Conservation (phyloP, 2,888 invertebrate species). For the Chrysolina americana region DNA sequence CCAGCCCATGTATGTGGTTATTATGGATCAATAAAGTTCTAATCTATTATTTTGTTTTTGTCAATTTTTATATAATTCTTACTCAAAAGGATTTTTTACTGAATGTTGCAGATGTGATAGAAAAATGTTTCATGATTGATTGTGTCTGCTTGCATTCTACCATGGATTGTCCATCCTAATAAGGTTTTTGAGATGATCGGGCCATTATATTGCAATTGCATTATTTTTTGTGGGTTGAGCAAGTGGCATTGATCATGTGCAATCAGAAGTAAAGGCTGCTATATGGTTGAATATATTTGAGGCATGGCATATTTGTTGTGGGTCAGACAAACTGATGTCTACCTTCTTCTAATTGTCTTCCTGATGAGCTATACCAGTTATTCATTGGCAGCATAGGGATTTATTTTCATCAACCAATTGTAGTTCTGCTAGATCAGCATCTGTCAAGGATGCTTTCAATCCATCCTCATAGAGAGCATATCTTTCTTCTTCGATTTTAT, state of each 20-base stretch:
- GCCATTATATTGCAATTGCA: conserved; percentile 14
- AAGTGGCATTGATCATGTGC: conserved; percentile 6
- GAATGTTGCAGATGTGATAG: conserved; percentile 6
- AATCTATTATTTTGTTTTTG: not conserved
- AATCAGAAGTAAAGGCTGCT: conserved; percentile 1
- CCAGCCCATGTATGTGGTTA: no score
- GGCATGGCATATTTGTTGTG: no score
- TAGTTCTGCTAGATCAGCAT: conserved; percentile 2
- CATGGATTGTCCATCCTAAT: not conserved
- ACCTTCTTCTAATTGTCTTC: conserved; percentile 1
- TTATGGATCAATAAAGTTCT: no score
- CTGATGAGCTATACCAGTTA: conserved; percentile 16
- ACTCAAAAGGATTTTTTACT: conserved; percentile 13
- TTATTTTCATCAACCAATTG: not conserved
- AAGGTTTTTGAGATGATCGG: conserved; percentile 1
- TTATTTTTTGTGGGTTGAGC: conserved; percentile 1
- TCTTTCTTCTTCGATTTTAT: not conserved
- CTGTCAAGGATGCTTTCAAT: conserved; percentile 17
- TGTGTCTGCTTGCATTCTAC: not conserved
- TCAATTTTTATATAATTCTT: not conserved
- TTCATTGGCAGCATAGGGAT: conserved; percentile 15
- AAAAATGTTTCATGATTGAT: no score
- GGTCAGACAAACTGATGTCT: not conserved
- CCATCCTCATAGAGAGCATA: conserved; percentile 15
- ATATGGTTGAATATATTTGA: no score